A percentile compares a stretch with the other conserved stretches of the same genome.
These are phyloP conservation scores for Larimichthys crocea DNA, from an alignment of 2,113 vertebrate genomes.

Conservation along the genomic window DNA sequence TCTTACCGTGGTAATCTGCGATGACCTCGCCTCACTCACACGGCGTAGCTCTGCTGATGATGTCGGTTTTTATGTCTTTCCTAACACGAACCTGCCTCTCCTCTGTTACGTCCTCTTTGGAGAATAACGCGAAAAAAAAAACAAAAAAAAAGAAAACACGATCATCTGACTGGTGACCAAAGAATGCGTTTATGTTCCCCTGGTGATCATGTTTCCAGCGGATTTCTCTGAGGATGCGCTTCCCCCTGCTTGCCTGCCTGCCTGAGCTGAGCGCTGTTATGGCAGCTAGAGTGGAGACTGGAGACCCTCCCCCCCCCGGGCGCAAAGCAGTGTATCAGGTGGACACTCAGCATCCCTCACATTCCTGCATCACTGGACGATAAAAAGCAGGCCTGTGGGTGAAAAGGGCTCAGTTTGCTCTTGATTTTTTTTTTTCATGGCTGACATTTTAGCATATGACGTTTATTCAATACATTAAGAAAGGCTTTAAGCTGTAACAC, in stretches of 20 bases:
- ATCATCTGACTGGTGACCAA: conserved; percentile 37
- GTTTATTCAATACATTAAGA: conserved; percentile 40
- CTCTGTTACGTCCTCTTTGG: conserved; percentile 35
- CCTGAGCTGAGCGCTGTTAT: conserved; percentile 46
- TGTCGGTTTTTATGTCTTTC: conserved; percentile 18
- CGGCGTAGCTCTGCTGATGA: conserved; percentile 40
- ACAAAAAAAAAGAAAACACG: background rate
- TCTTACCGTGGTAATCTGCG: conserved; percentile 71
- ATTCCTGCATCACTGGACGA: conserved; percentile 69
- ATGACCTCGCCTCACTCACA: conserved; percentile 65
- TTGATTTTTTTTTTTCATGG: background rate
- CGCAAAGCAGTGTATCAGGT: conserved; percentile 69
- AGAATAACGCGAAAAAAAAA: conserved; percentile 11
- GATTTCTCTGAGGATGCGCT: conserved; percentile 67
- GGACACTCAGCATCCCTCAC: conserved; percentile 73
- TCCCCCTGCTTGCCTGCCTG: conserved; percentile 18
- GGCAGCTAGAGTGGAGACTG: conserved; percentile 68
- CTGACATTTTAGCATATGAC: conserved; percentile 56
- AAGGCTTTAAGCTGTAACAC: background rate
- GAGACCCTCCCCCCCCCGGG: conserved; percentile 78
- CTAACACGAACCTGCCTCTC: background rate
- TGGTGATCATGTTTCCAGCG: conserved; percentile 51
- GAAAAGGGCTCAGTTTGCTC: background rate
- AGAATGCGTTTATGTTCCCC: conserved; percentile 33
- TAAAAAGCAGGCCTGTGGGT: conserved; percentile 49